Evolutionary conservation across 2,888 invertebrate species (phyloP), one percentile per base, ranked within the genome.

Genomic region (Exephanes ischioxanthus): DNA sequence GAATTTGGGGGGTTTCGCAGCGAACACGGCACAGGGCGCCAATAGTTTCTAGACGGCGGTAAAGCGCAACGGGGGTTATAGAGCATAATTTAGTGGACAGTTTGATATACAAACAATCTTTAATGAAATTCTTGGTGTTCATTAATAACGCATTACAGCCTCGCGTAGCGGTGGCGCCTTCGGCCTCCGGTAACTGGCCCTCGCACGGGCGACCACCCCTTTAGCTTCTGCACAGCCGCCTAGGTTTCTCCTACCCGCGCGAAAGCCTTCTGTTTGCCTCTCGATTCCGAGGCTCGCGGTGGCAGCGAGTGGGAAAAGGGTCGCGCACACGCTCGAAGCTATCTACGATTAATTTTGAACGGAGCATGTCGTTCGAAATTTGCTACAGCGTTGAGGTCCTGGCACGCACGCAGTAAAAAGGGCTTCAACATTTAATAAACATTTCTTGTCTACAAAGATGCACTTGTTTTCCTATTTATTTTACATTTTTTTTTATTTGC

Each of bases 121-220:
- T 95, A 95, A 95, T 95, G 95, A 95, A 95, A 95, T 95, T 95
- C 95, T 95, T 95, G 95, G 94, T 95, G 95, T 95, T 95, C 95
- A 95, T 95, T 95, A 95, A 95, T 95, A 95, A 95, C 95, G 94
- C 95, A 95, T 95, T 95, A 95, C 93, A 93, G 92, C 92, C 91
- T 88, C 91, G 90, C 88, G 89, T 82, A 37, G 51, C 63, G 55
- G 76, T 77, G 76, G 76, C 73, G 83, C 73, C 83, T 79, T 73
- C 79, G 73, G 68, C 78, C 77, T 41, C 68, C 48, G 67, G 58
- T 86, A 87, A 80, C 84, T 76, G 82, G 76, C 76, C 79, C 81
- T 81, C 80, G 61, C 63, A 83, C 53, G 75, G 53, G 53, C 75
- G 67, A 80, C 37, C 77, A 79, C 78, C 77, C 85, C 72, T 73